These are phyloP conservation scores for Amiota mariae DNA, from an alignment of 2,888 invertebrate species.

Conservation along the genomic window DNA sequence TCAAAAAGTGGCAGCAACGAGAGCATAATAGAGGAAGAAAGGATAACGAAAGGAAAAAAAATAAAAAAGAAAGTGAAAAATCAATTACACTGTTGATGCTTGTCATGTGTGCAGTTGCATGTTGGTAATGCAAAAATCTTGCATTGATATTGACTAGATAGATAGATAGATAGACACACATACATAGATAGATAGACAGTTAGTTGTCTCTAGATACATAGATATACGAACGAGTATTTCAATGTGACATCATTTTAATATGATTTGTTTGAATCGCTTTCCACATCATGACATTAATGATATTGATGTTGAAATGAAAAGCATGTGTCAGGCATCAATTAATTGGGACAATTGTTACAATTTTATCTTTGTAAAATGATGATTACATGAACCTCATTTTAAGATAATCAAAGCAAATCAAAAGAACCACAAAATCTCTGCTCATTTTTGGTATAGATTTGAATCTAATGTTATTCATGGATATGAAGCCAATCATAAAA, in stretches of 20 bases:
- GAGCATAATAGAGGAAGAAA: background rate
- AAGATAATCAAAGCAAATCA: no score
- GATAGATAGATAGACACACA: no score
- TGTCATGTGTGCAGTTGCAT: background rate
- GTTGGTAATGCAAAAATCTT: conserved; percentile 5
- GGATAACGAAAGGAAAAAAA: conserved; percentile 5
- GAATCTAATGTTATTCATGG: no score
- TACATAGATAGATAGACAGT: no score
- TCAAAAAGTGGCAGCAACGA: background rate
- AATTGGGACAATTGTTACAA: background rate
- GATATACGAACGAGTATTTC: background rate
- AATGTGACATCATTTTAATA: conserved; percentile 15
- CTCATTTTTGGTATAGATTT: no score
- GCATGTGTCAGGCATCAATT: background rate
- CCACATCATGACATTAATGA: background rate
- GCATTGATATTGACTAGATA: background rate
- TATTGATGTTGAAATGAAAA: background rate
- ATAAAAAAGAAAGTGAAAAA: conserved; percentile 38
- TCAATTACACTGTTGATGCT: conserved; percentile 41
- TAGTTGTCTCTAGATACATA: no score
- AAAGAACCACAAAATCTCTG: no score
- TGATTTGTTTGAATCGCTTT: background rate
- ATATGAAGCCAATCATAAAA: no score
- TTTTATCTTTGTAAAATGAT: background rate
- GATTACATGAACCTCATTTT: background rate